These are phyloP conservation scores for Eulemur albifrons DNA, from an alignment of 2,797 vertebrate species.

Conservation along the genomic window DNA sequence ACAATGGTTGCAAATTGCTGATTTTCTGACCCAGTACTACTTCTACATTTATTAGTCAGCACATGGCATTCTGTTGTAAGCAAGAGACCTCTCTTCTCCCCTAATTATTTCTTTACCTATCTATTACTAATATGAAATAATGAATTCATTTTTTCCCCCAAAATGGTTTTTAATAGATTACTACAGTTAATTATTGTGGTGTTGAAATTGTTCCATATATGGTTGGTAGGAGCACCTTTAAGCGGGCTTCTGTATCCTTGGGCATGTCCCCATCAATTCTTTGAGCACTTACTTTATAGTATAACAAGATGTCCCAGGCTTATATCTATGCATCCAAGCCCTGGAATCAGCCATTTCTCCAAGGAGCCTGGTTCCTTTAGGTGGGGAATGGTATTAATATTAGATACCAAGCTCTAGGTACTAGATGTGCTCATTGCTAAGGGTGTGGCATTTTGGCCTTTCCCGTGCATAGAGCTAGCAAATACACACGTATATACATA, in stretches of 20 bases:
- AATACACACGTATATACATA: background rate
- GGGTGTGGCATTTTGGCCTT: background rate
- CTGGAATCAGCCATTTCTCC: background rate
- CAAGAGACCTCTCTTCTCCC: background rate
- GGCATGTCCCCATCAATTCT: background rate
- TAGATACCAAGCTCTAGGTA: background rate
- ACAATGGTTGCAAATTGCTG: background rate
- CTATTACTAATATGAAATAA: background rate
- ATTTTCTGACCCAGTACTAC: background rate
- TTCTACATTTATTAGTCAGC: background rate
- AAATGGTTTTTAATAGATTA: background rate
- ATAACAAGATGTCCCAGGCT: background rate
- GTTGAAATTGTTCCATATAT: background rate
- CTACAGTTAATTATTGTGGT: background rate
- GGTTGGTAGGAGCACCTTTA: background rate
- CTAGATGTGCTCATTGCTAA: background rate
- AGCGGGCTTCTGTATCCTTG: background rate
- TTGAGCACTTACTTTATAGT: background rate
- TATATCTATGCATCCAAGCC: background rate
- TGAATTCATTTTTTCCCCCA: background rate
- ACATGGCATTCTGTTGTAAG: background rate
- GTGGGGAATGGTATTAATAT: background rate
- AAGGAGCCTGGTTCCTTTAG: background rate
- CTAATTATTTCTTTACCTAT: background rate
- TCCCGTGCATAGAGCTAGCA: background rate